Evolutionary conservation across 1,140 invertebrate species (phyloP).

Genomic region (Ceratoteleas bidentatus): DNA sequence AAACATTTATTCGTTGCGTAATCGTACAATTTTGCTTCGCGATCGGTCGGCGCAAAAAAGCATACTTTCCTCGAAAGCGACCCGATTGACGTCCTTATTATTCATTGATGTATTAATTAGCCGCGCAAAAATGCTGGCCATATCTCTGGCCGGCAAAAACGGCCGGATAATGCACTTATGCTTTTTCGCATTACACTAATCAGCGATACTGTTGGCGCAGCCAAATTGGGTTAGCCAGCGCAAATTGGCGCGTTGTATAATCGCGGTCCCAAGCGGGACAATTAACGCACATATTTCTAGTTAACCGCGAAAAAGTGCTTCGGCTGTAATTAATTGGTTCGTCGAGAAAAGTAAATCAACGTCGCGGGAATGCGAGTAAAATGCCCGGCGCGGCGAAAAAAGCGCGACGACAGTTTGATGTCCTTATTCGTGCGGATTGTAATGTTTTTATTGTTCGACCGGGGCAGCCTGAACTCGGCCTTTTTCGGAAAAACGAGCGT

Average conservation of each 20-base stretch:
- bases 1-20: no score
- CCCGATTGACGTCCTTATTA: background rate
- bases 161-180: no score
- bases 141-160: background rate
- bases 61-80: no score
- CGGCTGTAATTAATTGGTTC: constrained; percentile 57
- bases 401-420: constrained; percentile 50
- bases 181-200: no score
- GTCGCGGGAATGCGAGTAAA: constrained; percentile 61
- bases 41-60: no score
- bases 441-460: constrained; percentile 57
- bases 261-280: constrained; percentile 5
- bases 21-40: no score
- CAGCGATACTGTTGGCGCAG: no score
- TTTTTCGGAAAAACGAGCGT: constrained; percentile 66
- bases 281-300: constrained; percentile 53
- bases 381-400: constrained; percentile 13
- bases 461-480: constrained; percentile 40
- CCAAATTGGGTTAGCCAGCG: no score
- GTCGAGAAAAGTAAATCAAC: constrained; percentile 59
- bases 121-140: background rate
- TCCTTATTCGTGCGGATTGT: constrained; percentile 60
- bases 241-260: constrained; percentile 1
- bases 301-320: constrained; percentile 42
- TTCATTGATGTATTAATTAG: constrained; percentile 1